Evolutionary conservation across 2,888 invertebrate species (phyloP).

Genomic region (Venustoraphidia nigricollis): DNA sequence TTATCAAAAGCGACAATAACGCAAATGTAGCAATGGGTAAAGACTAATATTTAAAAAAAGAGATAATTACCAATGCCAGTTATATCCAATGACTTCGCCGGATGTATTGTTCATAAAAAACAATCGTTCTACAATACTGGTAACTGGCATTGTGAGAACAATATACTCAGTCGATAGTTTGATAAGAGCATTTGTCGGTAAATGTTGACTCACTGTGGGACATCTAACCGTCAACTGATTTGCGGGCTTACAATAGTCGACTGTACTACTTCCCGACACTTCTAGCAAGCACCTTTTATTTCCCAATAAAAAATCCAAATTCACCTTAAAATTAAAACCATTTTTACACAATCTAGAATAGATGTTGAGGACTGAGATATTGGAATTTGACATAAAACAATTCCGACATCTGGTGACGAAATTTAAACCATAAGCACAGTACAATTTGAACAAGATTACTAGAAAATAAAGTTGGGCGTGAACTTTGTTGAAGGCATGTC

Average conservation of each 20-base stretch:
- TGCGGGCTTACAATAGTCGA: background rate
- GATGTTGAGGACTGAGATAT: too few species aligned
- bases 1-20: too few species aligned
- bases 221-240: background rate
- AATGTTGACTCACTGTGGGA: background rate
- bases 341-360: background rate
- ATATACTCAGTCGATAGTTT: conserved; percentile 24
- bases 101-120: conserved; percentile 27
- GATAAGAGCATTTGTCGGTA: conserved; percentile 12
- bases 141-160: conserved; percentile 19
- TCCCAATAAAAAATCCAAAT: background rate
- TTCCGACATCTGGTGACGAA: too few species aligned
- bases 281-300: background rate
- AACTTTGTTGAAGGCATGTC: too few species aligned
- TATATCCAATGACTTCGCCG: conserved; percentile 22
- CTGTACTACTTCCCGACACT: background rate
- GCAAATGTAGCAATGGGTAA: too few species aligned
- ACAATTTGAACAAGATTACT: too few species aligned
- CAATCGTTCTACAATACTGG: conserved; percentile 21
- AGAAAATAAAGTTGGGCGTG: too few species aligned
- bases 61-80: conserved; percentile 23
- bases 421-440: too few species aligned
- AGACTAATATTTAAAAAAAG: background rate
- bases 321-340: background rate
- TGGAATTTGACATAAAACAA: too few species aligned